Evolutionary conservation across 2,888 invertebrate genomes (phyloP), one percentile per base, ranked within the genome.

Genomic region (Parnassius glacialis): DNA sequence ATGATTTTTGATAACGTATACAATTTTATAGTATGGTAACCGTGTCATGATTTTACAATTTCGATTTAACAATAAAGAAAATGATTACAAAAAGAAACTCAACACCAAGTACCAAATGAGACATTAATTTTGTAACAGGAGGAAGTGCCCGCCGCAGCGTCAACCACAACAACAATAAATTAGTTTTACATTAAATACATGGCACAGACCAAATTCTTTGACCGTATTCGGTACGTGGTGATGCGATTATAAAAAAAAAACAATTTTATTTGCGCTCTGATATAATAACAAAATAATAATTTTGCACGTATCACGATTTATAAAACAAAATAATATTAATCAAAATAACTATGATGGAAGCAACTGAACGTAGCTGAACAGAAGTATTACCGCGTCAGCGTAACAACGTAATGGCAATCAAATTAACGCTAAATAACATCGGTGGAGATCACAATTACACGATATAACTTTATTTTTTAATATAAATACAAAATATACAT

Each of bases 401-500:
- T 79, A 80, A 86, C 89, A 86, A 88, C 87, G 76, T 76, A 90
- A 91, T 91, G 91, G 91, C 91, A 91, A 86, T 85, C 79, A 83
- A 83, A 79, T 86, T 84, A 88, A 86, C 85, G 88, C 85, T 91
- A 89, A 89, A 83, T 87, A 90, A 90, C 87, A 87, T 91, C 91
- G 91, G 91, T 91, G 91, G 91, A 91, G 91, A 91, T 91, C 91
- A 91, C 87, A 90, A 86, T 85, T 88, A 90, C 86, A 90, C 87
- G 83, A 86, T 83, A 87, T 83, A 86, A 81, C 79, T 82, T 87
- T 83, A 76, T 66, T 72, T 74, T 72, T 72, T 63, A 34, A 85
- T 85, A 90, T 90, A 90, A 90, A 90, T 90, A 90, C 87, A 89
- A 88, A 85, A 89, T 90, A 88, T 89, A 91, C 90, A 90, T 61